Percentiles rank a stretch among this genome's conserved stretches.
Evolutionary conservation across 2,113 vertebrate species (phyloP).

Genomic region (Upupa epops): DNA sequence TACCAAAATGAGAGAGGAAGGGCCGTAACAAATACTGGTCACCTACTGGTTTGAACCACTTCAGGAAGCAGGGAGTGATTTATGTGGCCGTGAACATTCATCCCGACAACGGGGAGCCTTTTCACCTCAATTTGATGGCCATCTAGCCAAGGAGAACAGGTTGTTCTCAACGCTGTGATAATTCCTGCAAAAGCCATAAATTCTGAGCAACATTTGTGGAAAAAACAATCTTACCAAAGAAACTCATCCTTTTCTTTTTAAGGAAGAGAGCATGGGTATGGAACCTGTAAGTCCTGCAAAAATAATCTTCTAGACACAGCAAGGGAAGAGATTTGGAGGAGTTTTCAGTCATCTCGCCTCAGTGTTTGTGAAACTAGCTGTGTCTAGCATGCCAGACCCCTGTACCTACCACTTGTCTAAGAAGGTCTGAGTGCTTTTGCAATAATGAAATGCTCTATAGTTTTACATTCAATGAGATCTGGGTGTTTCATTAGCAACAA

Average conservation of each 20-base stretch:
- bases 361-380: neutral
- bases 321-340: neutral
- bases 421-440: too few species aligned
- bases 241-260: neutral
- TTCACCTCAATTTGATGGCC: neutral
- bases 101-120: neutral
- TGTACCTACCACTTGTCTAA: too few species aligned
- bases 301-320: neutral
- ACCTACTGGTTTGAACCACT: neutral
- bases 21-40: constrained; percentile 13
- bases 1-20: neutral
- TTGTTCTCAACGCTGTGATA: neutral
- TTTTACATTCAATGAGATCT: too few species aligned
- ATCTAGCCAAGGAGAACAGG: constrained; percentile 3
- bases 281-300: neutral
- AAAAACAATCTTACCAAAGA: neutral
- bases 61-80: neutral
- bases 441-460: too few species aligned
- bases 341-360: neutral
- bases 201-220: neutral
- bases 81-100: neutral
- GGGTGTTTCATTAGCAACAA: too few species aligned
- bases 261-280: neutral
- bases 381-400: neutral
- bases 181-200: neutral